Conservation (phyloP, 2,797 vertebrate genomes). For the Poeciliopsis paucimaculata region DNA sequence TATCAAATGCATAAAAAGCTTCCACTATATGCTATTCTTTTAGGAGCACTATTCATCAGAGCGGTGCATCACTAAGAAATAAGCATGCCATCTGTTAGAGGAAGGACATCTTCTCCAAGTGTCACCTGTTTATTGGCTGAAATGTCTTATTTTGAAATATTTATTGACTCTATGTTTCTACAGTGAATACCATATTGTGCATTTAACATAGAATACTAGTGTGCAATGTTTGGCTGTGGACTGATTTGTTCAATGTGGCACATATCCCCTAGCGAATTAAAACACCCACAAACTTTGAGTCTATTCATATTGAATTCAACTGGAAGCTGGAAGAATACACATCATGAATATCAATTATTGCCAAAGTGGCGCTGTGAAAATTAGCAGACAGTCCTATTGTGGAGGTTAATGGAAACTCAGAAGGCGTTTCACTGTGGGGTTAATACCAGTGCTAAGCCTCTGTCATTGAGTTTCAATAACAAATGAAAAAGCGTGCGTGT, state of each 20-base stretch:
- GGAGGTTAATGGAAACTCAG: constrained; percentile 73
- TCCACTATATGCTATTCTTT: not conserved
- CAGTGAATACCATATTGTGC: constrained; percentile 4
- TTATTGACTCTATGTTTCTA: not conserved
- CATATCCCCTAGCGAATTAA: constrained; percentile 45
- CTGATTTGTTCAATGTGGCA: constrained; percentile 53
- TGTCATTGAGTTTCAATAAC: constrained; percentile 54
- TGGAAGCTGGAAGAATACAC: constrained; percentile 65
- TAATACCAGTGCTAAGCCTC: constrained; percentile 55
- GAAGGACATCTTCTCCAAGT: not conserved
- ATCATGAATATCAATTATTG: constrained; percentile 78
- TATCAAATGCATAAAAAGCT: not conserved
- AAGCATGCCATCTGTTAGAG: not conserved
- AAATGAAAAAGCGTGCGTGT: constrained; percentile 54
- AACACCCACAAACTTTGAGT: constrained; percentile 26
- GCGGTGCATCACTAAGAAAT: constrained; percentile 8
- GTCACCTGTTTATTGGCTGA: constrained; percentile 5
- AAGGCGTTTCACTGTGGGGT: constrained; percentile 57
- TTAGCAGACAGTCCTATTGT: constrained; percentile 64
- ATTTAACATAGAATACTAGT: constrained; percentile 5
- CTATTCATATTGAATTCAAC: constrained; percentile 47
- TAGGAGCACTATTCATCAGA: not conserved
- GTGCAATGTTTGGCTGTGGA: constrained; percentile 7
- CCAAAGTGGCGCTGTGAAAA: constrained; percentile 71
- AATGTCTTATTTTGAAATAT: not conserved